Evolutionary conservation across 2,113 vertebrate species (phyloP).

Genomic region (Tilapia sparmanii): DNA sequence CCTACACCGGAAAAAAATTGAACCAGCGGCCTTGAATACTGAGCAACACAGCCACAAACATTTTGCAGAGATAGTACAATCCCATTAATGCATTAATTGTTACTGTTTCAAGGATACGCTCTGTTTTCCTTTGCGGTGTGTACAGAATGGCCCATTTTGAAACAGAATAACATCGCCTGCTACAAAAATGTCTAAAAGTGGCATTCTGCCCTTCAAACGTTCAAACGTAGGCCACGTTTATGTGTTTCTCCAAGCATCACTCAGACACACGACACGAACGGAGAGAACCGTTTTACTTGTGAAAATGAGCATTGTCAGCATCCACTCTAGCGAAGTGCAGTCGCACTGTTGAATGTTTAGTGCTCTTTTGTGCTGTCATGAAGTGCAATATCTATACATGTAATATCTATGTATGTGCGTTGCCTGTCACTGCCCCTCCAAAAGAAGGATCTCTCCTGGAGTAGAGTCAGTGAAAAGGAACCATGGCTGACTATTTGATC

Average conservation of each 20-base stretch:
- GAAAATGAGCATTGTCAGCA: not conserved
- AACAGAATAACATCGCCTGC: not conserved
- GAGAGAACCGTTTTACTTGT: not conserved
- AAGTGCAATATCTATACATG: not conserved
- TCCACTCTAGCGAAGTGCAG: not conserved
- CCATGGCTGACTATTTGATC: not conserved
- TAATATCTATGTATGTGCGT: not conserved
- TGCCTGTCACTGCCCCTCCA: not conserved
- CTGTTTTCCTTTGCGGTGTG: not conserved
- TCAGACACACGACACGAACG: not conserved
- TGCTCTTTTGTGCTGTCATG: not conserved
- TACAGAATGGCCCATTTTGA: not conserved
- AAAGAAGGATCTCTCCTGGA: not conserved
- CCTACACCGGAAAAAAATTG: rapidly evolving
- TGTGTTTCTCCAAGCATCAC: not conserved
- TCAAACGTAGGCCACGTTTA: not conserved
- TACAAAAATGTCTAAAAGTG: not conserved
- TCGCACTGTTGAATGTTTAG: not conserved
- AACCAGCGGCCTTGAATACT: not conserved
- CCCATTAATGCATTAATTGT: not conserved
- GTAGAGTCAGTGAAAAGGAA: not conserved
- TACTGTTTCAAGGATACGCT: not conserved
- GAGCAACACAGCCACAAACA: not conserved
- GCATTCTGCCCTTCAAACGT: not conserved
- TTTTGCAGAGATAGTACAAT: not conserved